phyloP scores from a whole-genome alignment of 2,888 invertebrate species.

The Synanthedon tipuliformis region DNA sequence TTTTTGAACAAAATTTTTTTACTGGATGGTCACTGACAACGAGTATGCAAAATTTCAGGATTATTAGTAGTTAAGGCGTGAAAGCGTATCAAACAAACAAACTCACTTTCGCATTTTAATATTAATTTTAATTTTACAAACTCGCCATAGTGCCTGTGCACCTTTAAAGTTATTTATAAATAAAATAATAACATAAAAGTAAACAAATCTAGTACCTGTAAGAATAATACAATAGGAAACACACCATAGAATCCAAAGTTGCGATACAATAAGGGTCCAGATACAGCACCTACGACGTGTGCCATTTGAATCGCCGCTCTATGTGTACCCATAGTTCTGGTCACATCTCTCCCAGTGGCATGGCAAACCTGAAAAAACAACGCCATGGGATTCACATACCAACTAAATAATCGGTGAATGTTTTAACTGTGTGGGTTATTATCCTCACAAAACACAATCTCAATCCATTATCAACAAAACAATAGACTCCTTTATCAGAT shows the following conservation, averaged over 20 bases:
- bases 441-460: no score
- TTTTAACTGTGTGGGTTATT: neutral
- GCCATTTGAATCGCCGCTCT: slow-evolving; percentile 60
- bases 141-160: no score
- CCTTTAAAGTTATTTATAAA: no score
- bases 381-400: neutral
- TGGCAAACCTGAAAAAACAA: slow-evolving; percentile 48
- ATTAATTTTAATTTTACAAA: no score
- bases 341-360: slow-evolving; percentile 54
- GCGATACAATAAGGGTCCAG: slow-evolving; percentile 80
- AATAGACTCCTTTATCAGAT: neutral
- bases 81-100: no score
- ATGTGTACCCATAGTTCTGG: slow-evolving; percentile 73
- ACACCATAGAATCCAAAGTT: slow-evolving; percentile 79
- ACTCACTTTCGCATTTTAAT: no score
- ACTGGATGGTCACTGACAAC: no score
- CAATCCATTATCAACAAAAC: slow-evolving; percentile 1
- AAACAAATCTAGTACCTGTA: slow-evolving; percentile 45
- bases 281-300: slow-evolving; percentile 72
- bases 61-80: no score
- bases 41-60: no score
- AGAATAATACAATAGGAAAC: slow-evolving; percentile 71
- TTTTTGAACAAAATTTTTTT: no score
- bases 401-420: slow-evolving; percentile 4
- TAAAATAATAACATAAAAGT: neutral